These are phyloP conservation scores for Terrapene triunguis DNA, from an alignment of 2,113 vertebrate species.

Conservation along the genomic window DNA sequence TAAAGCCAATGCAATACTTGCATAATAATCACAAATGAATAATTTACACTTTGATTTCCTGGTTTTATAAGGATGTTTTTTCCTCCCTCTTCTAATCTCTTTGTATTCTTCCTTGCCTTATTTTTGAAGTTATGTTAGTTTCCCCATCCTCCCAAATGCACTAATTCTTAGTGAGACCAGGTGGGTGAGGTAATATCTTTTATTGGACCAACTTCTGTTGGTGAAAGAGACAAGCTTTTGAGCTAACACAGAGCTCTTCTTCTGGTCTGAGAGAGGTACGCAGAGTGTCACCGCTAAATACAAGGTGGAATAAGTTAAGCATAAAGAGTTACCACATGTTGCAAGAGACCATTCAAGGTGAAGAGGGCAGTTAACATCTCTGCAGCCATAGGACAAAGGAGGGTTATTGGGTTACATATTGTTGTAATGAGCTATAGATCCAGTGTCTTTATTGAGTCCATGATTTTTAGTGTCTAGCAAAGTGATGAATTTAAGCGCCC, in stretches of 20 bases:
- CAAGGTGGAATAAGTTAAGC: neutral
- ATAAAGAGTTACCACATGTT: neutral
- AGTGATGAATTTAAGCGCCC: neutral
- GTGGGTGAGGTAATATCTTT: neutral
- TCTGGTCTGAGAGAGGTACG: neutral
- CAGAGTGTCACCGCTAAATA: neutral
- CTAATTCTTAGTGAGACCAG: neutral
- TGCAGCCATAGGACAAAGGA: neutral
- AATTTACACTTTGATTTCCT: neutral
- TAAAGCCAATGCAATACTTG: neutral
- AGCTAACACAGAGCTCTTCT: neutral
- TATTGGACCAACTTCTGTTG: neutral
- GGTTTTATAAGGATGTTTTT: neutral
- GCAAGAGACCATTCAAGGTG: neutral
- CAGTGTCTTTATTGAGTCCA: neutral
- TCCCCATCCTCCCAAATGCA: neutral
- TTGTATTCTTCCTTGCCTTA: neutral
- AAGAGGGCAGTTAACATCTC: neutral
- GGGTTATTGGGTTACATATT: neutral
- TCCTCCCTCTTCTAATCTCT: neutral
- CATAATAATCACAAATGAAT: neutral
- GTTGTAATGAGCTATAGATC: neutral
- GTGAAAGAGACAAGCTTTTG: neutral
- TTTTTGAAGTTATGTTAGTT: neutral
- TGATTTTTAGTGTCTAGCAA: neutral